Evolutionary conservation across 2,888 invertebrate genomes (phyloP).

Genomic region (Scaptomyza polygonia): DNA sequence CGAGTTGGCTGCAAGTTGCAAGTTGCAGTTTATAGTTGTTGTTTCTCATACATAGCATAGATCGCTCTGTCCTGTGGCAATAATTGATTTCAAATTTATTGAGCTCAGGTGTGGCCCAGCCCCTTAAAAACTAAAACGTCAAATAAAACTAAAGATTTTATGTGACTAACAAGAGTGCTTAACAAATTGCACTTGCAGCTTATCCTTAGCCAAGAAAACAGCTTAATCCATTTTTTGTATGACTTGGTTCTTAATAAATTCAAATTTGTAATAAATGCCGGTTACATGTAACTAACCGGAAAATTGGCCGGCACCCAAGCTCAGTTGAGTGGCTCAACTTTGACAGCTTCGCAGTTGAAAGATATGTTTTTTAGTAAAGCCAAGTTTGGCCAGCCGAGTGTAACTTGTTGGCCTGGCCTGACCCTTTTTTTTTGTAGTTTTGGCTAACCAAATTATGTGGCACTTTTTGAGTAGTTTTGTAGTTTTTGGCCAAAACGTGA

Average conservation of each 20-base stretch:
- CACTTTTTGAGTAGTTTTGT: constrained; percentile 34
- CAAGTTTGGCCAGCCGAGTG: constrained; percentile 29
- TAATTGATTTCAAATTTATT: constrained; percentile 77
- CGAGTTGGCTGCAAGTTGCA: constrained; percentile 4
- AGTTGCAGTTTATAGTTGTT: constrained; percentile 10
- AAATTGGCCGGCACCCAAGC: constrained; percentile 32
- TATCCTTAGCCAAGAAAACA: constrained; percentile 38
- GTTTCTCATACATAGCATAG: constrained; percentile 73
- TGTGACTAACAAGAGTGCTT: constrained; percentile 50
- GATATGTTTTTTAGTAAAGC: constrained; percentile 7
- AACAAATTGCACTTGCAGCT: constrained; percentile 42
- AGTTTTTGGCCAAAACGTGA: constrained; percentile 15
- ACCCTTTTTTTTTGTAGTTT: constrained; percentile 24
- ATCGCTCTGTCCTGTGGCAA: constrained; percentile 61
- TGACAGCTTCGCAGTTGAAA: constrained; percentile 32
- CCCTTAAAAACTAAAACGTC: constrained; percentile 41
- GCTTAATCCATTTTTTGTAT: constrained; percentile 27
- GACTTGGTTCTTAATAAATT: constrained; percentile 10
- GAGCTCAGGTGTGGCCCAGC: constrained; percentile 55
- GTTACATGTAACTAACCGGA: constrained; percentile 36
- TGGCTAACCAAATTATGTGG: constrained; percentile 48
- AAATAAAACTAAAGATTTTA: constrained; percentile 62
- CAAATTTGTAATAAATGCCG: constrained; percentile 20
- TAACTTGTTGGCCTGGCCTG: constrained; percentile 21
- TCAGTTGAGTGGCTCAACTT: constrained; percentile 3